Evolutionary conservation across 2,888 invertebrate species (phyloP).

Genomic region (Scelioninae gen. 1): DNA sequence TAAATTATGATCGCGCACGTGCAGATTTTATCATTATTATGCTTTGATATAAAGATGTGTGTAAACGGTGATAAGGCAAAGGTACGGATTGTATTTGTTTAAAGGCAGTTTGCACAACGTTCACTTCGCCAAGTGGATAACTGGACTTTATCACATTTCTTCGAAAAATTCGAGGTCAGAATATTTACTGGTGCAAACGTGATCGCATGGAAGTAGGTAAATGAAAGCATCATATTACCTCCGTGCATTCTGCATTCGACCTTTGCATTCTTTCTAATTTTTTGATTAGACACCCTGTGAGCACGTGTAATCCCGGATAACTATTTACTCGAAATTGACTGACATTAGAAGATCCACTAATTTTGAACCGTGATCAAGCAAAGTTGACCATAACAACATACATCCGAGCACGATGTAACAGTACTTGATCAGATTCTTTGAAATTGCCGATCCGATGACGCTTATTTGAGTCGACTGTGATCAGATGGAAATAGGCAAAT

Average conservation of each 20-base stretch:
- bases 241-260: conserved; percentile 24
- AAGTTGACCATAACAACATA: conserved; percentile 15
- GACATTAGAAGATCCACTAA: conserved; percentile 18
- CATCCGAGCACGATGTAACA: conserved; percentile 30
- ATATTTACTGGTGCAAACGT: conserved; percentile 18
- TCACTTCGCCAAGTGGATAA: too few relatives aligned
- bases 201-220: conserved; percentile 35
- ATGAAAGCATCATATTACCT: conserved; percentile 34
- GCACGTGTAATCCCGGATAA: conserved; percentile 23
- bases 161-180: conserved; percentile 6
- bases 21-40: conserved; percentile 26
- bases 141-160: neutral
- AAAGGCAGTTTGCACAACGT: neutral
- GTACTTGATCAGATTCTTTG: conserved; percentile 42
- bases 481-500: conserved; percentile 37
- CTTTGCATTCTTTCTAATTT: conserved; percentile 11
- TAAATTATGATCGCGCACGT: conserved; percentile 17
- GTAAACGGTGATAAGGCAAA: neutral
- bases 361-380: conserved; percentile 24
- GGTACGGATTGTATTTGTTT: neutral
- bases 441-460: conserved; percentile 37
- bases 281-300: conserved; percentile 31
- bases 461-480: conserved; percentile 25
- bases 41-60: neutral
- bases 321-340: conserved; percentile 5